Percentiles rank a stretch among this genome's conserved stretches.
Conservation (phyloP, 2,113 vertebrate genomes). For the Percina caprodes region DNA sequence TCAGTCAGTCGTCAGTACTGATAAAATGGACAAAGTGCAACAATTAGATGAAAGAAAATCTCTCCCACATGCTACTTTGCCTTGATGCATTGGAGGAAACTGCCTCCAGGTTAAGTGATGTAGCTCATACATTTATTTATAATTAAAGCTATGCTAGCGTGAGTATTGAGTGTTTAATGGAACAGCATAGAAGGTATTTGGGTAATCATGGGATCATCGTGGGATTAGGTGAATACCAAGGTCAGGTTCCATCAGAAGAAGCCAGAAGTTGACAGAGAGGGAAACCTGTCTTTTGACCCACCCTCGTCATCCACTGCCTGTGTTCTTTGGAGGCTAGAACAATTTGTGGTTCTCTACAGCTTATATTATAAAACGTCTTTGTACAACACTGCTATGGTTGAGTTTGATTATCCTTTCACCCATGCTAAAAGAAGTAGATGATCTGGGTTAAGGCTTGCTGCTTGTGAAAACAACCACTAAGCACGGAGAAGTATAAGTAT, state of each 20-base stretch:
- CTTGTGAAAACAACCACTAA: constrained; percentile 67
- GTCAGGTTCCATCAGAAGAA: constrained; percentile 28
- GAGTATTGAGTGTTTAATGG: neutral
- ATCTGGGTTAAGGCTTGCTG: constrained; percentile 36
- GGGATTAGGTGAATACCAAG: constrained; percentile 29
- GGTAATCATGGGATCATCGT: neutral
- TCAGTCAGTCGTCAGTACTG: neutral
- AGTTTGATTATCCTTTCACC: constrained; percentile 24
- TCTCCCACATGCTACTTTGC: neutral
- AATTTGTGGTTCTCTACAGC: constrained; percentile 56
- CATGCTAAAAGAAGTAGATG: constrained; percentile 28
- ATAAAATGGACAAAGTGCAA: neutral
- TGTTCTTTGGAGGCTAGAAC: constrained; percentile 51
- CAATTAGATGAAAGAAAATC: neutral
- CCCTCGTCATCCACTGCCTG: constrained; percentile 53
- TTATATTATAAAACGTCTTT: constrained; percentile 49
- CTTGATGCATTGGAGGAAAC: constrained; percentile 14
- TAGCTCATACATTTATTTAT: neutral
- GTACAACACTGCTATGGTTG: constrained; percentile 20
- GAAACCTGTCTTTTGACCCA: constrained; percentile 53
- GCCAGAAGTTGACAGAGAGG: constrained; percentile 32
- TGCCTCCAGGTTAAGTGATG: constrained; percentile 5
- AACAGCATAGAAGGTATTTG: constrained; percentile 9
- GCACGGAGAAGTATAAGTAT: constrained; percentile 33
- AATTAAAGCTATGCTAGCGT: neutral